phyloP scores from a whole-genome alignment of 2,888 invertebrate genomes.

The Phorcus lineatus region DNA sequence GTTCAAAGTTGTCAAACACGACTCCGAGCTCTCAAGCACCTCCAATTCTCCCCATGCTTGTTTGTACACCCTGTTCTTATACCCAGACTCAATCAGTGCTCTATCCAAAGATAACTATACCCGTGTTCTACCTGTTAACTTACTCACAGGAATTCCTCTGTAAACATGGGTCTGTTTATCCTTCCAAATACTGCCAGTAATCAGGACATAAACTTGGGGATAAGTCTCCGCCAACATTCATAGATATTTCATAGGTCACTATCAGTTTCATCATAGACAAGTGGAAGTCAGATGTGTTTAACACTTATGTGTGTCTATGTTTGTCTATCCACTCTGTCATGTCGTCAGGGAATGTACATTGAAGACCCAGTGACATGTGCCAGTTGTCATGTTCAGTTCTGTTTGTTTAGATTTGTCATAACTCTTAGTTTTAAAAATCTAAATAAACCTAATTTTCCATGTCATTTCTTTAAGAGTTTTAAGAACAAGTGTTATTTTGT shows the following conservation, averaged over 20 bases:
- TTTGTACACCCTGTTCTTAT: conserved; percentile 6
- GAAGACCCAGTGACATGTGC: too few species aligned
- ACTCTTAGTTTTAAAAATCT: not conserved
- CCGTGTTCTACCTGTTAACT: not conserved
- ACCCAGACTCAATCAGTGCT: conserved; percentile 5
- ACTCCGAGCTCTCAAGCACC: not conserved
- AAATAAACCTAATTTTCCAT: too few species aligned
- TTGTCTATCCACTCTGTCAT: too few species aligned
- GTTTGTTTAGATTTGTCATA: not conserved
- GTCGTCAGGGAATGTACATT: too few species aligned
- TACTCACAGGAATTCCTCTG: not conserved
- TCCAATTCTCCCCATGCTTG: not conserved
- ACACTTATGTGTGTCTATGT: too few species aligned
- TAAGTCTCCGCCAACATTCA: not conserved
- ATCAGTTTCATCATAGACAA: not conserved
- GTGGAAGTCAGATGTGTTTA: too few species aligned
- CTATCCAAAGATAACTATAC: not conserved
- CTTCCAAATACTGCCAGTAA: not conserved
- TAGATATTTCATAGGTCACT: not conserved
- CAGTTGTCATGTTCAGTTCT: too few species aligned
- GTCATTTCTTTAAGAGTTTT: too few species aligned
- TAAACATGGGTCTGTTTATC: not conserved
- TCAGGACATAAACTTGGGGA: not conserved
- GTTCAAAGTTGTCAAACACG: conserved; percentile 22
- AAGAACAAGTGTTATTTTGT: too few species aligned